Base-by-base conservation (phyloP, 2,797 vertebrate genomes). In the Zalophus californianus region DNA sequence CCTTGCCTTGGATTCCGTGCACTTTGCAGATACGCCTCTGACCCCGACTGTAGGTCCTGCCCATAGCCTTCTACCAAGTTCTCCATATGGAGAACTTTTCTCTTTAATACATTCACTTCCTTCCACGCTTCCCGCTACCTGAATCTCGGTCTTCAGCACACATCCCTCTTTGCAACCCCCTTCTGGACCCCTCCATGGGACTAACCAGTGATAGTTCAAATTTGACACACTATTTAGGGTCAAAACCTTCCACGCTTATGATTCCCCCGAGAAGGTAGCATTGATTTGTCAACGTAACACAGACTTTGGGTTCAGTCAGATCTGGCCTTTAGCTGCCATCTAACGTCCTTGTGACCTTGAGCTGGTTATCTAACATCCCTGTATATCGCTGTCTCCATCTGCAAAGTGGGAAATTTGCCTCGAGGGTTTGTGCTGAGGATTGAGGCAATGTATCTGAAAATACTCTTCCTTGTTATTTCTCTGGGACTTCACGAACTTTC, bases 371-470 rank as follows among this genome's bases (percentile, higher is more conserved):
- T 35, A 44, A 10, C 62, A 84, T 20, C 27, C 29, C n/a, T 18
- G 4, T 8, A 38, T 15, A 48, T 20, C 38, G 12, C n/a, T 21
- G 41, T 50, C 52, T 86, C 60, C 78, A 66, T 0, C 58, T 27
- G 11, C 32, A 62, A 48, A 92, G 60, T 0, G 62, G 85, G 13
- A 72, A 23, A 77, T 21, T 50, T 50, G 27, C 78, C 52, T 32
- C 52, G 56, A 21, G 85, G 64, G 38, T 52, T 7, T 64, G 5
- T 44, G 7, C 41, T 32, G 41, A 23, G 21, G 23, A n/a, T 10
- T 0, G 11, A 35, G 38, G 2, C 12, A 2, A 11, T 1, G 13
- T 0, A 7, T 0, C 2, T 3, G 32, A 35, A 72, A 38, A 66
- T 25, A 12, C 7, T 0, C 7, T 4, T 60, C 25, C 11, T 4